A percentile compares a stretch with the other conserved stretches of the same genome.
phyloP scores from a whole-genome alignment of 2,888 invertebrate genomes.

The Scaeva pyrastri region DNA sequence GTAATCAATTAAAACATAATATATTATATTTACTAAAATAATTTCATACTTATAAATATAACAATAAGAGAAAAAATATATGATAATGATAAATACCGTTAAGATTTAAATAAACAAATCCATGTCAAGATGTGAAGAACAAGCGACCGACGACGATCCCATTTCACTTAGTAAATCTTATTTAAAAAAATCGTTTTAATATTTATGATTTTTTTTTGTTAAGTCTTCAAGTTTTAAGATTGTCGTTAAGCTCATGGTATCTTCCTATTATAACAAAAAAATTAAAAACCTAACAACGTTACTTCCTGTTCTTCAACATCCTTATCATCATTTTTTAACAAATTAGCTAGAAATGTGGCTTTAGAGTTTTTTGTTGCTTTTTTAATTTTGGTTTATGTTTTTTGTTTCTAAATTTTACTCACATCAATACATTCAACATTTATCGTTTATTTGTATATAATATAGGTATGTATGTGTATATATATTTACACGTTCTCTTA shows the following conservation, averaged over 20 bases:
- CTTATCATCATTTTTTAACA: slow-evolving; percentile 15
- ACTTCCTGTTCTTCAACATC: slow-evolving; percentile 38
- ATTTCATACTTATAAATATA: slow-evolving; percentile 43
- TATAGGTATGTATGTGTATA: slow-evolving; percentile 62
- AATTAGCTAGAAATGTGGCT: slow-evolving; percentile 58
- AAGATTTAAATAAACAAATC: background rate
- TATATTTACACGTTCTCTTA: slow-evolving; percentile 73
- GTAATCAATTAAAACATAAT: slow-evolving; percentile 50
- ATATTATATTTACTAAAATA: slow-evolving; percentile 44
- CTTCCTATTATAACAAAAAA: slow-evolving; percentile 53
- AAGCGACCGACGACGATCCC: slow-evolving; percentile 47
- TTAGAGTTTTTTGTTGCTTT: slow-evolving; percentile 14
- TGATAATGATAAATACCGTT: slow-evolving; percentile 29
- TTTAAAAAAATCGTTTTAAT: slow-evolving; percentile 14
- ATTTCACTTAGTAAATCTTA: slow-evolving; percentile 31
- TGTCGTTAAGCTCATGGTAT: slow-evolving; percentile 69
- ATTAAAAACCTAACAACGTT: background rate
- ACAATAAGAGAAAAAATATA: slow-evolving; percentile 45
- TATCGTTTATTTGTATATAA: slow-evolving; percentile 67
- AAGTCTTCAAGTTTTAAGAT: slow-evolving; percentile 66
- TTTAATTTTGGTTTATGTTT: background rate
- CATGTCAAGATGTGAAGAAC: slow-evolving; percentile 49
- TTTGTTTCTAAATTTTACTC: slow-evolving; percentile 33
- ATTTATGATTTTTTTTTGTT: slow-evolving; percentile 25
- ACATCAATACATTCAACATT: slow-evolving; percentile 73